Evolutionary conservation across 1,140 invertebrate genomes (phyloP), one percentile per base, ranked within the genome.

Genomic region (Drosophila suzukii): DNA sequence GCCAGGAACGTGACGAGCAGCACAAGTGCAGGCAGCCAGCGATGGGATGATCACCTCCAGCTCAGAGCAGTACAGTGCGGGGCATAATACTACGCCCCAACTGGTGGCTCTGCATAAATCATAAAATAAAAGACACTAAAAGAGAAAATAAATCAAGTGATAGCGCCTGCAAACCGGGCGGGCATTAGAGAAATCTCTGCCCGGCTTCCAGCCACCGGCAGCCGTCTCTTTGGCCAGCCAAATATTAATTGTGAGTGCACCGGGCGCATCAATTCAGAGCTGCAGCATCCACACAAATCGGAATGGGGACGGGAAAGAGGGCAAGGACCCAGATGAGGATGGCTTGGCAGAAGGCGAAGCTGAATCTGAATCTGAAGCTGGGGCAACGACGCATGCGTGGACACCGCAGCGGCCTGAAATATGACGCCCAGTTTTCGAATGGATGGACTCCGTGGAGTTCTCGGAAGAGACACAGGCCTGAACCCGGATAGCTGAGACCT

Each of bases 91-190:
- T 36, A 20, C 30, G 4, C 13, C 13, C 20, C 30, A 20, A 13
- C 15, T 20, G 43, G 41, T 51, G 41, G 58, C 74, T 58, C 68
- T 58, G 78, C 75, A 86, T 86, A 86, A 86, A 86, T 86, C 83
- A 81, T 78, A 78, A 81, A 83, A 81, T 84, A 89, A 84, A 81
- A 84, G 74, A 67, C 77, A 89, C 84, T 89, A 84, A 89, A 89
- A 89, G 75, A 78, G 61, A 81, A 79, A 79, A 89, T 90, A 90
- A 90, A 90, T 90, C 85, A 89, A 46, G 55, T 68, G 54, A 44
- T 51, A 51, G 43, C 17, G 15, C 53, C 49, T 50, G 60, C n/a
- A 47, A 80, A 60, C 81, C 81, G 59, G 81, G 76, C 61, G 65
- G 53, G 51, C 72, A 84, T 79, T 76, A 79, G 78, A 60, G 76